Conservation (phyloP, 2,113 vertebrate species). For the Tragelaphus scriptus region DNA sequence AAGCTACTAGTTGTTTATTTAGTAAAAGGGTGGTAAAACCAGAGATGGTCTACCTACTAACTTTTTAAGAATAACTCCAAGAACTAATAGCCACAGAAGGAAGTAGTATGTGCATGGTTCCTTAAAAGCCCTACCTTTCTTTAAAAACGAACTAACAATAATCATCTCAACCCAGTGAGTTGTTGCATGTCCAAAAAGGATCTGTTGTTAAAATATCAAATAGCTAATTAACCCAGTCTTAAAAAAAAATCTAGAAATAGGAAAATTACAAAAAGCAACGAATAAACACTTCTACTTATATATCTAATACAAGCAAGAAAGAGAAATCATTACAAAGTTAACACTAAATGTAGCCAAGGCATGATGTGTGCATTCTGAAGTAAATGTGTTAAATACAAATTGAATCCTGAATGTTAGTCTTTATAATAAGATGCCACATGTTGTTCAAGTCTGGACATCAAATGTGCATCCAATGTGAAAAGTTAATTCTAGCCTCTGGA, state of each 20-base stretch:
- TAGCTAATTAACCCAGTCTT: constrained; percentile 59
- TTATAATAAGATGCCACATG: constrained; percentile 76
- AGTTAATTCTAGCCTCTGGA: constrained; percentile 82
- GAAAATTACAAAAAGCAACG: constrained; percentile 18
- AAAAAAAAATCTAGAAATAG: constrained; percentile 7
- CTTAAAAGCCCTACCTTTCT: background rate
- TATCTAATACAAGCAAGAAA: constrained; percentile 67
- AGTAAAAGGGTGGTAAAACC: background rate
- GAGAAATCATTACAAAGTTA: constrained; percentile 55
- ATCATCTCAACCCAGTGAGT: constrained; percentile 56
- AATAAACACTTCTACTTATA: background rate
- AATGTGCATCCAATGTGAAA: constrained; percentile 83
- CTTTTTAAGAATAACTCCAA: background rate
- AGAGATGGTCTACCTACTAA: background rate
- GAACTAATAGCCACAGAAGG: background rate
- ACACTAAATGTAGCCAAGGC: constrained; percentile 54
- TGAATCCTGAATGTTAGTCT: constrained; percentile 66
- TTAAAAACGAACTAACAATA: constrained; percentile 53
- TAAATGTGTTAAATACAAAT: constrained; percentile 69
- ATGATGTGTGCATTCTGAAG: constrained; percentile 49
- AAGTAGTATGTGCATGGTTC: background rate
- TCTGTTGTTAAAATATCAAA: constrained; percentile 67
- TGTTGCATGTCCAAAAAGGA: constrained; percentile 64
- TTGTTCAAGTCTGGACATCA: constrained; percentile 75
- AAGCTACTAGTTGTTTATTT: background rate